Conservation (phyloP, 2,113 vertebrate genomes). For the Sorex araneus region DNA sequence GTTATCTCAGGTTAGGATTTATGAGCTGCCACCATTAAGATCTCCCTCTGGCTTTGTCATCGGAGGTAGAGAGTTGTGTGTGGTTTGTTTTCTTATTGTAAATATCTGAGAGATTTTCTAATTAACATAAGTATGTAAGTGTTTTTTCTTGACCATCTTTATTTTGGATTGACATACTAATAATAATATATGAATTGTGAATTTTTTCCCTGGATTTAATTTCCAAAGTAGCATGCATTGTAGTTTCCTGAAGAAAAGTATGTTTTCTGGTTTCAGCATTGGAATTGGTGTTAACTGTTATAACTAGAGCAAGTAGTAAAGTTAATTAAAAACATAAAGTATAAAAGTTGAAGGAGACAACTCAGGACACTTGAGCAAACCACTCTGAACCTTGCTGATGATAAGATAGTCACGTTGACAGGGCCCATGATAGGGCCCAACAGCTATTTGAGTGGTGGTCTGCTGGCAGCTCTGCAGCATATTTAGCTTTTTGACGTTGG, state of each 20-base stretch:
- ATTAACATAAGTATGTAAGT: conserved; percentile 27
- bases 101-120: conserved; percentile 44
- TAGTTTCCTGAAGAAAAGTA: neutral
- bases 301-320: neutral
- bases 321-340: neutral
- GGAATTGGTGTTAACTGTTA: neutral
- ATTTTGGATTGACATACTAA: conserved; percentile 37
- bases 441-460: neutral
- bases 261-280: conserved; percentile 39
- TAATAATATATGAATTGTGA: conserved; percentile 43
- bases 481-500: conserved; percentile 29
- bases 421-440: neutral
- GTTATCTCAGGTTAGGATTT: conserved; percentile 71
- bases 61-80: conserved; percentile 36
- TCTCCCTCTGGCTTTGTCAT: conserved; percentile 67
- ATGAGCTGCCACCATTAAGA: conserved; percentile 58
- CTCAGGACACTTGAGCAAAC: neutral
- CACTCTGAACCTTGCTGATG: neutral
- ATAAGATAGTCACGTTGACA: neutral
- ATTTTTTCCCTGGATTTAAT: conserved; percentile 14
- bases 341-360: neutral
- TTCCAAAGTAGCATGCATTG: conserved; percentile 5
- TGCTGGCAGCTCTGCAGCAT: neutral
- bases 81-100: conserved; percentile 65
- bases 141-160: conserved; percentile 49